These are phyloP conservation scores for Pseudomyrmex pallidus DNA, from an alignment of 1,140 invertebrate genomes.

Conservation along the genomic window DNA sequence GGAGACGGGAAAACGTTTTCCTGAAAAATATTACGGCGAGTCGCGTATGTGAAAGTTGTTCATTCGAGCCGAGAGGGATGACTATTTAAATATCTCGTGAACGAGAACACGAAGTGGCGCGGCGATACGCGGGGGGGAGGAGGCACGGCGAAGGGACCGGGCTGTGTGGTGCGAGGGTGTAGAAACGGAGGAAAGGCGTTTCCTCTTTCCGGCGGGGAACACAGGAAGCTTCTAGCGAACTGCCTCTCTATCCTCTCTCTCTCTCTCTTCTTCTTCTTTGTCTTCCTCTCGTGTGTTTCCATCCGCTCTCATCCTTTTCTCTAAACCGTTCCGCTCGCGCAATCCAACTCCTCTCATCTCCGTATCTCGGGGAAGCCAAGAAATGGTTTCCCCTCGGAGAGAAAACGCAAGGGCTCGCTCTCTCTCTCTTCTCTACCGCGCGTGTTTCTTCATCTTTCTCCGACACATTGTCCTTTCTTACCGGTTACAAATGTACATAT, in stretches of 20 bases:
- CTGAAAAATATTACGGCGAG: constrained; percentile 5
- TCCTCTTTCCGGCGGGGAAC: constrained; percentile 57
- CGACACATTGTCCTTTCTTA: not conserved
- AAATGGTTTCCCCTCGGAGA: constrained; percentile 65
- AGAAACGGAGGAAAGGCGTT: constrained; percentile 49
- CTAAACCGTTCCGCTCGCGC: not conserved
- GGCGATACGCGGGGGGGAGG: not conserved
- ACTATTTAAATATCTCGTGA: constrained; percentile 50
- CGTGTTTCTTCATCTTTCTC: constrained; percentile 32
- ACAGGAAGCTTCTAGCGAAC: constrained; percentile 65
- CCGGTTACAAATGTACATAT: constrained; percentile 28
- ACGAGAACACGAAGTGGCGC: constrained; percentile 25
- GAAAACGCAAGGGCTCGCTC: constrained; percentile 40
- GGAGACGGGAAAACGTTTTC: not conserved
- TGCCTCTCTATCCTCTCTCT: constrained; percentile 29
- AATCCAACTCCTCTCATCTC: constrained; percentile 22
- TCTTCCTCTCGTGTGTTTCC: constrained; percentile 4
- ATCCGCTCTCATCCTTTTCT: constrained; percentile 31
- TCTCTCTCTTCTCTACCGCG: constrained; percentile 34
- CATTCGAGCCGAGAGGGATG: not conserved
- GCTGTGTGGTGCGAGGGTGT: not conserved
- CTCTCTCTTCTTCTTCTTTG: constrained; percentile 5
- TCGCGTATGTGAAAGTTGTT: not conserved
- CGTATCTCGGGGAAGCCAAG: constrained; percentile 62
- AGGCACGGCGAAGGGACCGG: not conserved